Base-by-base conservation (phyloP, 2,113 vertebrate genomes). In the Apteryx owenii region DNA sequence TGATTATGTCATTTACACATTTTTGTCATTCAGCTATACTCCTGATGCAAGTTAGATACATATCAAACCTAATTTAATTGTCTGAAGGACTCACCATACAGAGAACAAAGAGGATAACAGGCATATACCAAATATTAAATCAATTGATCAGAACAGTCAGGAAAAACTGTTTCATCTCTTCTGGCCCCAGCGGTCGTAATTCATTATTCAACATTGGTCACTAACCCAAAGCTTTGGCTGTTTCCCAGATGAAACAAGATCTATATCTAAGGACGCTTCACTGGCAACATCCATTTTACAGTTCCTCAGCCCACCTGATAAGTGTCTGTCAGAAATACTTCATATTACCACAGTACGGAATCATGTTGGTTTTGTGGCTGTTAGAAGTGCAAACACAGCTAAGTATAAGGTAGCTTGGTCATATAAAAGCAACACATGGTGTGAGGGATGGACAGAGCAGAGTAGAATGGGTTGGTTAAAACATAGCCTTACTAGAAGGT, bases 351-450 rank as follows among this genome's bases (percentile, higher is more conserved):
- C 10, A 38, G 22, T 10, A 36, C 44, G 40, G 10, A 89, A 71
- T 70, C 33, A 21, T 0, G 0, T 3, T 40, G 38, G 23, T 1
- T 80, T 88, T 88, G 23, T 42, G 75, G 29, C 5, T 25, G 8
- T 75, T 46, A 4, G 5, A 54, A n/a, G 12, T 64, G 40, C 2
- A 7, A 89, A 79, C 6, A 28, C 9, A 5, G 26, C 12, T 29
- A 77, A 86, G 12, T 18, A 16, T 8, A 5, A 64, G 4, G 8
- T 7, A 80, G 9, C 25, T 33, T 48, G 14, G 17, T 85, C 3
- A 13, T 25, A 4, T 26, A 29, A 60, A 7, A 36, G 8, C 10
- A 70, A 9, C 3, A 4, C 0, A 4, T 53, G 8, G 10, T 2
- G 3, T 17, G 51, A 44, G 38, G 7, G 23, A 14, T 66, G 17